phyloP scores from a whole-genome alignment of 2,113 vertebrate genomes.

The Channa argus region DNA sequence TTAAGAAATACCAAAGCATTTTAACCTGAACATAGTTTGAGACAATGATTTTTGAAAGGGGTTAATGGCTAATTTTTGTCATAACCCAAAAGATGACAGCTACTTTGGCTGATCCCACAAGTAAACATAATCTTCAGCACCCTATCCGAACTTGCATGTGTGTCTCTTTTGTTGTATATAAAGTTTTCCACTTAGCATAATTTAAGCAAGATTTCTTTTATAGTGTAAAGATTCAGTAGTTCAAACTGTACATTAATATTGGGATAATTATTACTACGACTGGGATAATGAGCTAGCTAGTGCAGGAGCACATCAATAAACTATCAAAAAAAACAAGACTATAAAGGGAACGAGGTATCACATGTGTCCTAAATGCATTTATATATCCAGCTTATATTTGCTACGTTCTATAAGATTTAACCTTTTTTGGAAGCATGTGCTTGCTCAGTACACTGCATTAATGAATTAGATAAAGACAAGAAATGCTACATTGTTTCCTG shows the following conservation, averaged over 20 bases:
- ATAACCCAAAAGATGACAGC: slow-evolving; percentile 1
- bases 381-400: no score
- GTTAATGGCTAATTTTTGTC: neutral
- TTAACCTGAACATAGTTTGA: neutral
- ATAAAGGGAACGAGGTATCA: slow-evolving; percentile 12
- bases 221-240: neutral
- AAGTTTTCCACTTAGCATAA: slow-evolving; percentile 8
- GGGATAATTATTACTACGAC: neutral
- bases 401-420: no score
- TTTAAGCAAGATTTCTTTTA: neutral
- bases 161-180: neutral
- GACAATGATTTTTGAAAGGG: neutral
- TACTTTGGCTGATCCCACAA: neutral
- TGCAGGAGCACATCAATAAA: slow-evolving; percentile 28
- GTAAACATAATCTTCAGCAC: slow-evolving; percentile 4
- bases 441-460: no score
- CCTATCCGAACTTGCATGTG: neutral
- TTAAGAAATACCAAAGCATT: slow-evolving; percentile 13
- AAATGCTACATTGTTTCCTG: slow-evolving; percentile 12
- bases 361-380: no score
- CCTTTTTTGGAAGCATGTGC: no score
- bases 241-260: slow-evolving; percentile 2
- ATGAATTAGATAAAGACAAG: neutral
- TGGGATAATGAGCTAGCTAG: neutral
- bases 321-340: slow-evolving; percentile 34